These are phyloP conservation scores for Thymallus thymallus DNA, from an alignment of 2,113 vertebrate genomes.

Conservation along the genomic window DNA sequence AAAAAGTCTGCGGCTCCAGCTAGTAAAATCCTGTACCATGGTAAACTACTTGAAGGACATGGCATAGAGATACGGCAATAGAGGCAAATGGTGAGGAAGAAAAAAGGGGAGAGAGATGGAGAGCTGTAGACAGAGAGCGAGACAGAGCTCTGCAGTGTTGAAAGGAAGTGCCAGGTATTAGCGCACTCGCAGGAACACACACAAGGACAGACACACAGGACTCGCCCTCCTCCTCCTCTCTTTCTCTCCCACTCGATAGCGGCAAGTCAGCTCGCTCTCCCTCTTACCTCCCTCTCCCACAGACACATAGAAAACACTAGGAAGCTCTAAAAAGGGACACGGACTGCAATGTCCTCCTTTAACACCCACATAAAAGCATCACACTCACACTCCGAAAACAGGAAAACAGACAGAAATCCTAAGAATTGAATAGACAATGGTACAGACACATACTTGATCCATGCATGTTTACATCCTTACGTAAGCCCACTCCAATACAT, in stretches of 20 bases:
- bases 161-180: slow-evolving; percentile 29
- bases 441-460: too few species aligned
- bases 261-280: slow-evolving; percentile 36
- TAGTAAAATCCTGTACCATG: slow-evolving; percentile 13
- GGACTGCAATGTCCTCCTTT: too few species aligned
- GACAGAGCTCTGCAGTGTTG: slow-evolving; percentile 38
- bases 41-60: neutral
- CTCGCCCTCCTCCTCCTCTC: slow-evolving; percentile 22
- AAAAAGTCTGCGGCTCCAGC: neutral
- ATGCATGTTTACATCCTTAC: too few species aligned
- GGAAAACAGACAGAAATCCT: too few species aligned
- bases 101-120: neutral
- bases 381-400: too few species aligned
- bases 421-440: too few species aligned
- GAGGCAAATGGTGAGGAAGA: neutral
- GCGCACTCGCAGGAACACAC: slow-evolving; percentile 26
- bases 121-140: slow-evolving; percentile 14
- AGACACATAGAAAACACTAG: neutral
- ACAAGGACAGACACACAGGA: neutral
- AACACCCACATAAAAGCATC: too few species aligned
- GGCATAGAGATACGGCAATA: neutral
- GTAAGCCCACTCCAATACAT: too few species aligned
- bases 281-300: slow-evolving; percentile 23
- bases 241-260: slow-evolving; percentile 35
- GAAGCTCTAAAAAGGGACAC: neutral